These are phyloP conservation scores for Ophion ellenae DNA, from an alignment of 2,888 invertebrate species.

Conservation along the genomic window DNA sequence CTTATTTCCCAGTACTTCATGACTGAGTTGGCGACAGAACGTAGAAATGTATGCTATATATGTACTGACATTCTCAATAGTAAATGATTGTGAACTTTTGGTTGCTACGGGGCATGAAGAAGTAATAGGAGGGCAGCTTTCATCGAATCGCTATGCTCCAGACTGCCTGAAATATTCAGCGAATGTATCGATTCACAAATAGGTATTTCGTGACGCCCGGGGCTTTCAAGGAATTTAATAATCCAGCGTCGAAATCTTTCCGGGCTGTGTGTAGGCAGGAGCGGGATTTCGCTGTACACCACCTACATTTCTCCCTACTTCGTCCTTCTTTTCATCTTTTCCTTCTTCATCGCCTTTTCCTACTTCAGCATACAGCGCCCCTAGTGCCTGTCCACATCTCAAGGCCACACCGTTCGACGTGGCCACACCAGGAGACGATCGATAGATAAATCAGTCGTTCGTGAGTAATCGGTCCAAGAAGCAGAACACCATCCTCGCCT, in stretches of 20 bases:
- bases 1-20: constrained; percentile 28
- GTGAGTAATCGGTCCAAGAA: constrained; percentile 72
- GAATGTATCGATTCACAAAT: constrained; percentile 83
- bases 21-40: neutral
- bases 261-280: constrained; percentile 64
- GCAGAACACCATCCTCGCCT: constrained; percentile 17
- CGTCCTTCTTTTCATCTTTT: constrained; percentile 72
- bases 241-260: constrained; percentile 82
- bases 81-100: constrained; percentile 51
- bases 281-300: constrained; percentile 48
- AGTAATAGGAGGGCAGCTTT: constrained; percentile 58
- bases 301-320: constrained; percentile 24
- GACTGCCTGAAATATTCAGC: constrained; percentile 81
- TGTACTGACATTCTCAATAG: neutral
- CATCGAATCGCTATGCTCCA: constrained; percentile 64
- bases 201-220: constrained; percentile 79
- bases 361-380: constrained; percentile 28
- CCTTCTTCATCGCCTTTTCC: constrained; percentile 48
- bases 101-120: constrained; percentile 42
- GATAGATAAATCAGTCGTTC: constrained; percentile 78
- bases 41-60: neutral
- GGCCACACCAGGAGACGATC: constrained; percentile 69
- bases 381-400: constrained; percentile 52
- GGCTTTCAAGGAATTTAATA: constrained; percentile 83
- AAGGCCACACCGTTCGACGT: constrained; percentile 53